A percentile compares a stretch with the other conserved stretches of the same genome.
These are phyloP conservation scores for Meandrusa payeni DNA, from an alignment of 2,888 invertebrate species.

Conservation along the genomic window DNA sequence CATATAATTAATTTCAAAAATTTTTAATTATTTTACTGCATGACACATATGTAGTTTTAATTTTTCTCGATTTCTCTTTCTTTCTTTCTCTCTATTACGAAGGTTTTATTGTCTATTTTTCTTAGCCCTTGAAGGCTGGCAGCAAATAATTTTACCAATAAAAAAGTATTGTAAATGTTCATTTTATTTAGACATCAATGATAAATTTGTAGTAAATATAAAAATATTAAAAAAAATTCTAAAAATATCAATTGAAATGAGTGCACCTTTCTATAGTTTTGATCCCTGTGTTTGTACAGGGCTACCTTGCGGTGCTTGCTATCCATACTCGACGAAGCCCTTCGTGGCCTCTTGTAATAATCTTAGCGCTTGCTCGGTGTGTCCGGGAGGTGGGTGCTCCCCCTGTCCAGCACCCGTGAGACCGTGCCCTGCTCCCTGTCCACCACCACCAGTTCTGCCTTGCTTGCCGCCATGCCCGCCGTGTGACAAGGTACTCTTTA, in stretches of 20 bases:
- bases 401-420: conserved; percentile 70
- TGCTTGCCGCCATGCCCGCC: conserved; percentile 64
- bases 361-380: conserved; percentile 57
- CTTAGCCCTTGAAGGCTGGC: neutral
- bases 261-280: conserved; percentile 70
- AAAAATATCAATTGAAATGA: conserved; percentile 51
- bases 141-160: conserved; percentile 1
- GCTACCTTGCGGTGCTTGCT: conserved; percentile 64
- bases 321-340: conserved; percentile 65
- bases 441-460: conserved; percentile 54
- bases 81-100: neutral
- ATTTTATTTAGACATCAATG: conserved; percentile 6
- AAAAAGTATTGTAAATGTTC: conserved; percentile 1
- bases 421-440: conserved; percentile 59
- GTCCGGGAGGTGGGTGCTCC: conserved; percentile 71
- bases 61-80: conserved; percentile 21
- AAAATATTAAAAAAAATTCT: conserved; percentile 35
- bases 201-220: conserved; percentile 17
- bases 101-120: neutral
- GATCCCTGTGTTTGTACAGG: conserved; percentile 68
- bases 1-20: conserved; percentile 9
- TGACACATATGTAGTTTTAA: conserved; percentile 10
- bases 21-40: conserved; percentile 18
- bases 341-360: conserved; percentile 58
- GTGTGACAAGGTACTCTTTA: conserved; percentile 58